Conservation (phyloP, 2,113 vertebrate genomes). For the Caranx ignobilis region DNA sequence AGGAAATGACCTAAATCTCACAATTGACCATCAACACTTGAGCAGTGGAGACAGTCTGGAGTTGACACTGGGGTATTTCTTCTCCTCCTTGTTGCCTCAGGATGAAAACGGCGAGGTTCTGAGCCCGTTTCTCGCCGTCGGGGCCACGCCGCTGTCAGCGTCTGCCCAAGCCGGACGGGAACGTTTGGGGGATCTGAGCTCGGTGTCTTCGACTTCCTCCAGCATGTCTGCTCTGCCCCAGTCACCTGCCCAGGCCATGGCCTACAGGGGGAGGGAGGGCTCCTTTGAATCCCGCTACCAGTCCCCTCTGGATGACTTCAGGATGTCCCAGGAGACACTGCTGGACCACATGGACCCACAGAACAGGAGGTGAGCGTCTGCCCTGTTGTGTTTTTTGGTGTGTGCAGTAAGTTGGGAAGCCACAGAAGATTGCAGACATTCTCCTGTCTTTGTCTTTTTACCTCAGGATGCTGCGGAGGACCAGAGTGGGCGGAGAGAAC, state of each 20-base stretch:
- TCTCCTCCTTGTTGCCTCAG: conserved; percentile 54
- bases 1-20: neutral
- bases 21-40: neutral
- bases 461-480: conserved; percentile 89
- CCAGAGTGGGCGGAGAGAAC: conserved; percentile 94
- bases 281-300: conserved; percentile 94
- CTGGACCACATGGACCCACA: conserved; percentile 91
- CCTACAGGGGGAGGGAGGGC: conserved; percentile 88
- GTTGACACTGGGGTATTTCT: neutral
- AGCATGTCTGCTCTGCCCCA: conserved; percentile 78
- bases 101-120: conserved; percentile 92
- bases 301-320: conserved; percentile 93
- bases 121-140: conserved; percentile 81
- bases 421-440: conserved; percentile 32
- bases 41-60: neutral
- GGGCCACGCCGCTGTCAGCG: conserved; percentile 56
- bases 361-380: conserved; percentile 87
- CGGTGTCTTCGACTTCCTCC: conserved; percentile 74
- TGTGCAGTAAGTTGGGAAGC: neutral
- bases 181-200: conserved; percentile 84
- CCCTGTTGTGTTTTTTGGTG: neutral
- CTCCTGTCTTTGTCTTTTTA: conserved; percentile 54
- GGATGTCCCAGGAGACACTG: conserved; percentile 91
- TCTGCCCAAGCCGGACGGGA: conserved; percentile 85
- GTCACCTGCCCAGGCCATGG: conserved; percentile 82